Percentiles rank a stretch among this genome's conserved stretches.
These are phyloP conservation scores for Eubucco bourcierii DNA, from an alignment of 2,113 vertebrate genomes.

Conservation along the genomic window DNA sequence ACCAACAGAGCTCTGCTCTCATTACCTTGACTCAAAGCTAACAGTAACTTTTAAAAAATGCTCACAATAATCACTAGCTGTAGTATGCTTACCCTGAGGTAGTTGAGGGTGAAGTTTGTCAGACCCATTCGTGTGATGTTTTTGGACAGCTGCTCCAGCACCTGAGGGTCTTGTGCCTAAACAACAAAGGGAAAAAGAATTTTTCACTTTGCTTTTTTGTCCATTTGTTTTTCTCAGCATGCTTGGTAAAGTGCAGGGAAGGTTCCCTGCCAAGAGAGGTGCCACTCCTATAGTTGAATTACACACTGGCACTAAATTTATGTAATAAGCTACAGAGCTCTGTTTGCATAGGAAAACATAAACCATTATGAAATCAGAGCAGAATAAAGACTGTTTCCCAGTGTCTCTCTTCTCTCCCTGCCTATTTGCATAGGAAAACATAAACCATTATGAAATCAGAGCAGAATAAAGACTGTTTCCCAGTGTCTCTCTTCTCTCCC, in stretches of 20 bases:
- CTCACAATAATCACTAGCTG: slow-evolving; percentile 7
- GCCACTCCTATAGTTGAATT: neutral
- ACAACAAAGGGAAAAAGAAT: slow-evolving; percentile 41
- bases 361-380: too few species aligned
- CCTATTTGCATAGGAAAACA: too few species aligned
- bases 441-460: too few species aligned
- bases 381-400: too few species aligned
- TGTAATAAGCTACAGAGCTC: neutral
- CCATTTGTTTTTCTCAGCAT: neutral
- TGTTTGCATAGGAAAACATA: neutral
- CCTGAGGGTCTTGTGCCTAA: slow-evolving; percentile 99
- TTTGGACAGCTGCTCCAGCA: slow-evolving; percentile 99
- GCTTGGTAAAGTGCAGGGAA: neutral
- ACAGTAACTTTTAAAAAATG: slow-evolving; percentile 31
- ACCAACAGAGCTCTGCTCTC: neutral
- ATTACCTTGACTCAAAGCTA: slow-evolving; percentile 30
- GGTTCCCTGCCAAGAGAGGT: neutral
- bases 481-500: too few species aligned
- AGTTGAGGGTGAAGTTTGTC: slow-evolving; percentile 99
- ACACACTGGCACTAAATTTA: neutral
- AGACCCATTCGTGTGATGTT: slow-evolving; percentile 99
- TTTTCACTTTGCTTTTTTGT: slow-evolving; percentile 39
- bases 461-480: too few species aligned
- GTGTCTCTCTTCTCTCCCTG: too few species aligned
- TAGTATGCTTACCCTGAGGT: slow-evolving; percentile 94